Conservation (phyloP, 2,797 vertebrate genomes). For the Chloroceryle inda region DNA sequence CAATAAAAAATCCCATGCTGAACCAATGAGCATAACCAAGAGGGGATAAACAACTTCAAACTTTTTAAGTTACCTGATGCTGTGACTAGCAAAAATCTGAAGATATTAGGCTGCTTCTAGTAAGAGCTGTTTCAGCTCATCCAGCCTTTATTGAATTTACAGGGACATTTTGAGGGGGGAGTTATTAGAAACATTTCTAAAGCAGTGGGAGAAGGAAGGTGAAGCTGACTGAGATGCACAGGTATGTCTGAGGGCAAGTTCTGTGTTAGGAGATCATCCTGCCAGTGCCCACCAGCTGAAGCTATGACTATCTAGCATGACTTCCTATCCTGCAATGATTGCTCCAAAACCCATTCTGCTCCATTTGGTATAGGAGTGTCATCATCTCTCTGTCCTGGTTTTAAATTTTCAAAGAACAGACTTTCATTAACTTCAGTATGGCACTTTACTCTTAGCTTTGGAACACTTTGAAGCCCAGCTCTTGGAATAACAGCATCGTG, state of each 20-base stretch:
- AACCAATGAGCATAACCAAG: neutral
- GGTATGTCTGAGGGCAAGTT: neutral
- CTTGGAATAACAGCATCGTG: neutral
- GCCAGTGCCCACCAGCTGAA: neutral
- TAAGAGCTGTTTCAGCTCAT: neutral
- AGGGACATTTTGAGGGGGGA: neutral
- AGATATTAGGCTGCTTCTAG: neutral
- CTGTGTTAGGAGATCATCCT: neutral
- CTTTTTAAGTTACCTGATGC: neutral
- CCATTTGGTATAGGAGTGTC: neutral
- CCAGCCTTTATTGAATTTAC: neutral
- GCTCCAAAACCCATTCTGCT: neutral
- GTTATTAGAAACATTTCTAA: neutral
- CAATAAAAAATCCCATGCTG: neutral
- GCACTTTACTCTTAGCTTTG: neutral
- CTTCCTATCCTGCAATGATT: neutral
- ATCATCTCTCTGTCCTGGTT: neutral
- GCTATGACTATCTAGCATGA: neutral
- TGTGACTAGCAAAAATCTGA: neutral
- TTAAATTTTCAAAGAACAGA: neutral
- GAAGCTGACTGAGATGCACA: neutral
- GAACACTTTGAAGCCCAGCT: neutral
- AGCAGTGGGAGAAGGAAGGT: neutral
- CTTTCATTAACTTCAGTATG: neutral
- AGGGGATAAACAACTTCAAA: neutral